These are phyloP conservation scores for Carassius carassius DNA, from an alignment of 2,113 vertebrate species.

Conservation along the genomic window DNA sequence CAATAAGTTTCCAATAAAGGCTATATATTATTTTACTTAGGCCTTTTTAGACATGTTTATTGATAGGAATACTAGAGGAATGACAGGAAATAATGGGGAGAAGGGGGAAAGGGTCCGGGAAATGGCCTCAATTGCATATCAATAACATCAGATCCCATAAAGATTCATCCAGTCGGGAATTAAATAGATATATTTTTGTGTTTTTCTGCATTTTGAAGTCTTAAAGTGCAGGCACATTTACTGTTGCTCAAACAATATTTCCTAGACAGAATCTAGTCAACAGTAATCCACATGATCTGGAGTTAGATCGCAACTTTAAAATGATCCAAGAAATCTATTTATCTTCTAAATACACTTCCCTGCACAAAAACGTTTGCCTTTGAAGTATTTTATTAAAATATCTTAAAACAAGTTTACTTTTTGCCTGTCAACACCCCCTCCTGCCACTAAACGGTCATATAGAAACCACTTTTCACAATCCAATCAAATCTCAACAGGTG, in stretches of 20 bases:
- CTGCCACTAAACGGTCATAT: background rate
- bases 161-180: background rate
- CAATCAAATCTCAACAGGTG: background rate
- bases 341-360: background rate
- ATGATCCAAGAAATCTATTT: background rate
- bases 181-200: background rate
- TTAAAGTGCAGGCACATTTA: background rate
- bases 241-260: background rate
- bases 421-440: background rate
- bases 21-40: conserved; percentile 20
- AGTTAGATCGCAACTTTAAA: background rate
- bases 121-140: background rate
- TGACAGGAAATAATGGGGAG: background rate
- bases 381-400: background rate
- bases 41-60: background rate
- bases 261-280: background rate
- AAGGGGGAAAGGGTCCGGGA: background rate
- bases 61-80: background rate
- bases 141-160: background rate
- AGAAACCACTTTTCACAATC: background rate
- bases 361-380: background rate
- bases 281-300: background rate
- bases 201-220: background rate
- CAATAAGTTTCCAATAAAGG: background rate
- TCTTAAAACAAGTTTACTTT: background rate